These are phyloP conservation scores for Podocnemis expansa DNA, from an alignment of 2,113 vertebrate genomes.

Conservation along the genomic window DNA sequence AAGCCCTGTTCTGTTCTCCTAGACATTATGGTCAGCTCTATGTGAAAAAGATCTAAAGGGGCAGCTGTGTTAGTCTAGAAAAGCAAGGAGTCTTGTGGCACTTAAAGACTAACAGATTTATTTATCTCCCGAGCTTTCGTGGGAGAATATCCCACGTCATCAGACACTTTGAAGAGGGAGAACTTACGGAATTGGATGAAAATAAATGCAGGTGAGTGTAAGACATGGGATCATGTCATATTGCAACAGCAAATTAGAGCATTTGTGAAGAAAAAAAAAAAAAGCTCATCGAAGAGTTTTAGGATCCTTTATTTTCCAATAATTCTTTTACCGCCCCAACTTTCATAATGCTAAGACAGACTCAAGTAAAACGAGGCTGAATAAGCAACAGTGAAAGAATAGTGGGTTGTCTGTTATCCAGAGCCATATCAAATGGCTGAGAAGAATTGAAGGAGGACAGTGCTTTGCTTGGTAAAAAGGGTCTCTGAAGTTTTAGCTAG, in stretches of 20 bases:
- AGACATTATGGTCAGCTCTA: background rate
- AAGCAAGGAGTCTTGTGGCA: too few relatives aligned
- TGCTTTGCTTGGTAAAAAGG: background rate
- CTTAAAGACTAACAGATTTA: too few relatives aligned
- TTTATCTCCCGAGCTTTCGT: too few relatives aligned
- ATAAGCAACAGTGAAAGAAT: slow-evolving; percentile 34
- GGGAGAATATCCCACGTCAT: too few relatives aligned
- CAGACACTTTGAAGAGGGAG: too few relatives aligned
- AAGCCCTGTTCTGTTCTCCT: slow-evolving; percentile 48
- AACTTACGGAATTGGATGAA: too few relatives aligned
- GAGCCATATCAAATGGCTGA: slow-evolving; percentile 24
- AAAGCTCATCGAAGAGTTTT: slow-evolving; percentile 36
- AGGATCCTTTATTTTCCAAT: slow-evolving; percentile 31
- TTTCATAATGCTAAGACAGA: slow-evolving; percentile 55
- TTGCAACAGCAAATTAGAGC: too few relatives aligned
- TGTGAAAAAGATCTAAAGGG: slow-evolving; percentile 57
- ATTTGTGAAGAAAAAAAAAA: slow-evolving; percentile 59
- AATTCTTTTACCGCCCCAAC: slow-evolving; percentile 50
- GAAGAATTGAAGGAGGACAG: background rate
- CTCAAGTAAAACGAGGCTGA: slow-evolving; percentile 25
- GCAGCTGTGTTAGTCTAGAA: too few relatives aligned
- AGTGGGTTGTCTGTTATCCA: slow-evolving; percentile 36
- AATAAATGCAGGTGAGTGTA: too few relatives aligned
- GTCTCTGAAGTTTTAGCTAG: too few relatives aligned
- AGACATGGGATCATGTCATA: too few relatives aligned